Base-by-base conservation (phyloP, 2,113 vertebrate genomes). In the Balaenoptera acutorostrata region DNA sequence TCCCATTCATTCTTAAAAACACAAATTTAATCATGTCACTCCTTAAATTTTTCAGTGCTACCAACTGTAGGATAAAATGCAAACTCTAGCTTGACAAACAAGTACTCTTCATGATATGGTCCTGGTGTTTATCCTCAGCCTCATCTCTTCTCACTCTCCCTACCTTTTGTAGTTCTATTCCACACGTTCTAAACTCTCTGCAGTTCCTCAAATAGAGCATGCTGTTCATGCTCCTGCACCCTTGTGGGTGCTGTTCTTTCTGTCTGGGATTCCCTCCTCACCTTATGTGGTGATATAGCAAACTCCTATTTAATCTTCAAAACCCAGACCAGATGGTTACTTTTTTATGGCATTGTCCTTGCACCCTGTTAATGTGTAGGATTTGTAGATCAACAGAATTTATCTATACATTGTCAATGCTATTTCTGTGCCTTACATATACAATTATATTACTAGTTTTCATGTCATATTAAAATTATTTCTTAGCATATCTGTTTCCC, bases 81-180 rank as follows among this genome's bases (percentile, higher is more conserved):
- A 61, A 95, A 55, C 10, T 94, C 46, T 74, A 41, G 25, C 21
- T 74, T 91, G 39, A 90, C 57, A 49, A 93, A 20, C 15, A 85
- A 27, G 4, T 39, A 12, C 8, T 89, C 5, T 63, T 81, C 20
- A 23, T n/a, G 9, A 9, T 33, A 46, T 3, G 8, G 3, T 52
- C 52, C 6, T 75, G 18, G 17, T 27, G 69, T 29, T 64, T 41
- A 7, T 29, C 69, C 36, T 95, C 52, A 80, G 21, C 4, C 1
- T 52, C 36, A 20, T 44, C 36, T 68, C 21, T 72, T 66, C 9
- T 33, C 11, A 68, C 1, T 52, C 27, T n/a, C 11, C 33, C n/a
- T 29, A 14, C 6, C 39, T 2, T 63, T 59, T 46, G 29, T 14
- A 39, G 6, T 31, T 88, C 52, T 39, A 59, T 21, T 49, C 15